phyloP scores from a whole-genome alignment of 2,113 vertebrate species.

The Rhynchomys soricoides region DNA sequence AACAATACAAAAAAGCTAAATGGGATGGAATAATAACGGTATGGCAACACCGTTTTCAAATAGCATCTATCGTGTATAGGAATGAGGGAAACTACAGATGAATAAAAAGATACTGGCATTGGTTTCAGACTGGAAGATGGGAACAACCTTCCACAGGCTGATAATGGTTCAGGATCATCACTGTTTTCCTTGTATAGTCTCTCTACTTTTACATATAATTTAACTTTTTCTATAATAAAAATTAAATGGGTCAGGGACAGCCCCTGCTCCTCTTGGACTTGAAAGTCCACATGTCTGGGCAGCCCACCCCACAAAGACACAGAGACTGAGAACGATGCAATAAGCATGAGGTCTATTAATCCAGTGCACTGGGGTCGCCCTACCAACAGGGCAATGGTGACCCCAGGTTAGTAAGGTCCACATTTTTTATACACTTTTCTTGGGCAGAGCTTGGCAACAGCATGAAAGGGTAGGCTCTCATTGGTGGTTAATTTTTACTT shows the following conservation, averaged over 20 bases:
- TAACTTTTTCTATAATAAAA: constrained; percentile 26
- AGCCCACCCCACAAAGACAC: no score
- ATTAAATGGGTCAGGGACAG: background rate
- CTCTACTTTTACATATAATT: background rate
- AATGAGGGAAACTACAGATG: background rate
- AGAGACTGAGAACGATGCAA: no score
- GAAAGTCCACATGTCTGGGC: no score
- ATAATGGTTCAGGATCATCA: constrained; percentile 1
- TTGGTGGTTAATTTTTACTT: no score
- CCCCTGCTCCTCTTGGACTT: no score
- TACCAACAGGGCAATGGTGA: no score
- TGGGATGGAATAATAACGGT: background rate
- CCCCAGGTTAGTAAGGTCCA: no score
- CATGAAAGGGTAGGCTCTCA: no score
- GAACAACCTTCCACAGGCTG: background rate
- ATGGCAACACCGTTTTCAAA: background rate
- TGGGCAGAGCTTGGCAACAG: no score
- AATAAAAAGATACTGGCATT: background rate
- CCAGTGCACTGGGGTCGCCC: no score
- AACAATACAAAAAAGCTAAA: background rate
- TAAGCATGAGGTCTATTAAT: no score
- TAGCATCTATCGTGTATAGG: background rate
- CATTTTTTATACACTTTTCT: no score
- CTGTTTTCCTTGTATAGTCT: background rate
- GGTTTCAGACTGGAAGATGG: background rate